Evolutionary conservation across 2,888 invertebrate genomes (phyloP), one percentile per base, ranked within the genome.

Genomic region (Physocephala rufipes): DNA sequence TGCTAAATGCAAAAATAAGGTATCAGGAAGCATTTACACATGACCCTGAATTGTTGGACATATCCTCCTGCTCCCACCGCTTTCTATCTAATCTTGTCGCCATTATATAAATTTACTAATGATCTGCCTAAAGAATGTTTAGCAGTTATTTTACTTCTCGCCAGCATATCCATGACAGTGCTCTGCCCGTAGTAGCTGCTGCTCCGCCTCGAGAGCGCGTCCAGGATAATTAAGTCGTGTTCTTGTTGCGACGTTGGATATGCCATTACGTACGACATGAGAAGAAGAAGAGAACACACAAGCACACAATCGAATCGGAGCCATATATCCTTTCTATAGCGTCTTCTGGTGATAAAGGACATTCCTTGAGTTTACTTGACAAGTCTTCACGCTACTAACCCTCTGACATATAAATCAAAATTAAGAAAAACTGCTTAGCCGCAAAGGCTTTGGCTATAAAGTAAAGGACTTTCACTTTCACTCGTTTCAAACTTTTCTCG

Each of bases 91-190:
- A 36, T 4, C 4, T 4, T 4, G 4, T 36, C 9, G 36, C 36
- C 36, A n/a, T n/a, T n/a, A n/a, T n/a, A n/a, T n/a, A n/a, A n/a
- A n/a, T n/a, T n/a, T n/a, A n/a, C 36, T 4, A 36, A 36, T 7
- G 36, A 36, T n/a, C 36, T 36, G 5, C 36, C 36, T 4, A 4
- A 36, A 36, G 36, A 36, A 9, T 4, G 36, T 9, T 36, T 7
- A 36, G 53, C 12, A 19, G 24, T 36, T 69, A 51, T 28, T 64
- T 88, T 90, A 94, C 94, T 94, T 90, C 93, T 91, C 74, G 94
- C 93, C 80, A 95, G 87, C 88, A 94, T 91, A 84, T 94, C 93
- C 89, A 94, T 92, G 74, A 95, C 90, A 64, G 92, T 91, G 79
- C 91, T 88, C 75, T 89, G 88, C 74, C 88, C 90, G 78, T 93